phyloP scores from a whole-genome alignment of 2,113 vertebrate species.

The Urocolius indicus region DNA sequence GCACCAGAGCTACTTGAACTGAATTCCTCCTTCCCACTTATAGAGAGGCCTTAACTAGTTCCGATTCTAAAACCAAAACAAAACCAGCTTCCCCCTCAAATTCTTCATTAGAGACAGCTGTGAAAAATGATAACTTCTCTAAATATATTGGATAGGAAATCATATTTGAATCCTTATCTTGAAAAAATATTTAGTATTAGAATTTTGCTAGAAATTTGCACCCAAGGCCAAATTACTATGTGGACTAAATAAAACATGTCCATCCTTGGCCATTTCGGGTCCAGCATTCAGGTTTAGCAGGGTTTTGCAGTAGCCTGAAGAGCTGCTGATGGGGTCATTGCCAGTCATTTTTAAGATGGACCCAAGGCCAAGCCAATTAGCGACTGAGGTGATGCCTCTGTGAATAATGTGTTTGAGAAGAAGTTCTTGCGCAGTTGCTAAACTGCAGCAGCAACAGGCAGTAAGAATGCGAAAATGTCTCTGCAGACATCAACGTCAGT shows the following conservation, averaged over 20 bases:
- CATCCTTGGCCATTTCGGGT: rapidly evolving
- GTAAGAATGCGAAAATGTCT: too few relatives aligned
- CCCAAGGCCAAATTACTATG: rapidly evolving
- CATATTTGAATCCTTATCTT: not conserved
- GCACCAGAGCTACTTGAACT: not conserved
- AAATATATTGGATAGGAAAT: not conserved
- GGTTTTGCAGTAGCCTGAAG: too few relatives aligned
- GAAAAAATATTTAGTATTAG: not conserved
- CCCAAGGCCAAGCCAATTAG: too few relatives aligned
- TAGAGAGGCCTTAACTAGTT: not conserved
- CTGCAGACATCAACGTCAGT: too few relatives aligned
- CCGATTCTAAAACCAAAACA: not conserved
- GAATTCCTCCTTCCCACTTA: not conserved
- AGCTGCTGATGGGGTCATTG: too few relatives aligned
- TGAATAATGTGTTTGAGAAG: too few relatives aligned
- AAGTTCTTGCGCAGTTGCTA: too few relatives aligned
- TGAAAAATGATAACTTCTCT: not conserved
- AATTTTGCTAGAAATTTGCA: not conserved
- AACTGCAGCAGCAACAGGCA: too few relatives aligned
- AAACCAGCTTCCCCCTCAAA: not conserved
- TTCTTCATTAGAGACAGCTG: not conserved
- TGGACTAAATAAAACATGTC: not conserved
- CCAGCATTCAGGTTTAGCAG: not conserved
- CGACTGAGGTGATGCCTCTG: too few relatives aligned
- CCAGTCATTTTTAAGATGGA: too few relatives aligned